A percentile compares a stretch with the other conserved stretches of the same genome.
Evolutionary conservation across 2,797 vertebrate species (phyloP).

Genomic region (Acrocephalus scirpaceus): DNA sequence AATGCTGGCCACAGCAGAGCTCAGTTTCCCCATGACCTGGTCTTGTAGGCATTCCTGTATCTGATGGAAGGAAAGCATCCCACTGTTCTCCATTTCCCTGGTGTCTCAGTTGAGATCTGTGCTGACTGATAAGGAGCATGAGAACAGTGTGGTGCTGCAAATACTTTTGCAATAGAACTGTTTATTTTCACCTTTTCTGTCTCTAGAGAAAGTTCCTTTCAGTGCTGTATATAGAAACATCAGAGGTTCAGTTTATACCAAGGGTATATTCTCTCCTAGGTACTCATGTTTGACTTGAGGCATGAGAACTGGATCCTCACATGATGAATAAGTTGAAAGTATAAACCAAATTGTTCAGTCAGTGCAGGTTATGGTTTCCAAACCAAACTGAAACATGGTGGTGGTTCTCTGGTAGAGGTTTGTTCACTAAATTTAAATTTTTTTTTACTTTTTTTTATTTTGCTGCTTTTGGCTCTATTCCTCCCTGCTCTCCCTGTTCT

Average conservation of each 20-base stretch:
- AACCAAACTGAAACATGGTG: background rate
- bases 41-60: background rate
- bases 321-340: background rate
- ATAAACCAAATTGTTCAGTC: background rate
- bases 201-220: background rate
- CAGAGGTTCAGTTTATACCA: background rate
- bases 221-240: background rate
- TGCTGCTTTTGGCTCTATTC: background rate
- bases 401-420: background rate
- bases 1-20: background rate
- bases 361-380: background rate
- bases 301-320: background rate
- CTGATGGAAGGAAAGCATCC: background rate
- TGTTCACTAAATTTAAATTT: background rate
- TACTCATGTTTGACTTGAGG: background rate
- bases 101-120: fast-evolving
- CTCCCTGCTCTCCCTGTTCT: background rate
- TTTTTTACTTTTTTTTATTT: too few species aligned
- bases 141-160: fast-evolving
- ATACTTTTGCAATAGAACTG: background rate
- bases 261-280: background rate
- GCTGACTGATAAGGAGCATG: background rate
- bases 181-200: background rate
- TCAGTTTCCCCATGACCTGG: background rate
- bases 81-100: background rate